A percentile compares a stretch with the other conserved stretches of the same genome.
These are phyloP conservation scores for Anguilla marmorata DNA, from an alignment of 2,797 vertebrate species.

Conservation along the genomic window DNA sequence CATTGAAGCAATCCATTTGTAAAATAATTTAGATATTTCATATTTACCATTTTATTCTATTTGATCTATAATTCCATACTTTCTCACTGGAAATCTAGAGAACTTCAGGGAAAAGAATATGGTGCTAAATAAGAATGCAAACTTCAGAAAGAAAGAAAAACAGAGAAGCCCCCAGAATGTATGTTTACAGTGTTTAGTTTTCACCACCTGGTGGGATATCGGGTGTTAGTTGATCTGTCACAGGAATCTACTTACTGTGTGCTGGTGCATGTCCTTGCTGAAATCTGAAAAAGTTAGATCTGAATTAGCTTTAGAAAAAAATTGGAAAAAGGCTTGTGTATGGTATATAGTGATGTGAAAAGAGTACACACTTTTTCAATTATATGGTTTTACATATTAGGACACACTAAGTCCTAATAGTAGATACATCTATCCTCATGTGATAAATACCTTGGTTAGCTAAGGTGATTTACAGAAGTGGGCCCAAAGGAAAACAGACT, in stretches of 20 bases:
- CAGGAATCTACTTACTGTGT: not conserved
- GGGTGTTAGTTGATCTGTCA: not conserved
- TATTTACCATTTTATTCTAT: not conserved
- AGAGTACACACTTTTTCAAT: too few relatives aligned
- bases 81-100: not conserved
- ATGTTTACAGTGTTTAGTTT: not conserved
- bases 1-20: not conserved
- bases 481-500: too few relatives aligned
- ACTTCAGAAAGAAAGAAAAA: not conserved
- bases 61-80: not conserved
- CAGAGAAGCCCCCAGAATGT: not conserved
- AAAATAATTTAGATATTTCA: not conserved
- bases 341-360: too few relatives aligned
- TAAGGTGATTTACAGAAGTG: too few relatives aligned
- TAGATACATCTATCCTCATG: too few relatives aligned
- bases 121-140: not conserved
- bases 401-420: too few relatives aligned
- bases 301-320: not conserved
- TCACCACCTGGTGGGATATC: not conserved
- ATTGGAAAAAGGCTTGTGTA: too few relatives aligned
- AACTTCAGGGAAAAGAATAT: not conserved
- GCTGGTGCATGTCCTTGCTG: not conserved
- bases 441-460: too few relatives aligned
- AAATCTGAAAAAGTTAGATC: not conserved
- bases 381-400: too few relatives aligned